Evolutionary conservation across 2,113 vertebrate species (phyloP).

Genomic region (Abramis brama): DNA sequence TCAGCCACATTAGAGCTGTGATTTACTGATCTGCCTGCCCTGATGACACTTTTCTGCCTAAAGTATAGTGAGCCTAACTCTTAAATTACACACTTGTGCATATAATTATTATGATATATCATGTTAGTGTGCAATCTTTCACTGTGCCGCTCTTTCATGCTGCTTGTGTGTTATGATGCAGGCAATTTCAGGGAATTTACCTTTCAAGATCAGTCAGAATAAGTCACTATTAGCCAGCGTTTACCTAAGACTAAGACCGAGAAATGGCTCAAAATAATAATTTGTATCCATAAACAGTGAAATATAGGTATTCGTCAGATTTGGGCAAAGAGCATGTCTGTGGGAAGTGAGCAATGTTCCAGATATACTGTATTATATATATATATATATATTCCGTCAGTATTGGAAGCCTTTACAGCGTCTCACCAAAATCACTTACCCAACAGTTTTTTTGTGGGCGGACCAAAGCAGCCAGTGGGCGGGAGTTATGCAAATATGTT

Average conservation of each 20-base stretch:
- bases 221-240: conserved; percentile 41
- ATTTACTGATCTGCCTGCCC: conserved; percentile 53
- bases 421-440: too few relatives aligned
- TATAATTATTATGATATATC: conserved; percentile 36
- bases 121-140: conserved; percentile 39
- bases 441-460: too few relatives aligned
- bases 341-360: neutral
- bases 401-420: too few relatives aligned
- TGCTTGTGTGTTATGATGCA: conserved; percentile 23
- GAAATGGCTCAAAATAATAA: conserved; percentile 37
- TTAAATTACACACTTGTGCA: conserved; percentile 45
- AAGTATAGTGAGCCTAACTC: conserved; percentile 28
- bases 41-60: conserved; percentile 8
- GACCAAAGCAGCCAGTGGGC: too few relatives aligned
- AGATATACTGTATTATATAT: neutral
- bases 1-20: conserved; percentile 49
- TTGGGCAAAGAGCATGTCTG: neutral
- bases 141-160: conserved; percentile 37
- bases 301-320: neutral
- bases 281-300: conserved; percentile 46
- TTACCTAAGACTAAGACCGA: conserved; percentile 29
- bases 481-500: too few relatives aligned
- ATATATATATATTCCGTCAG: too few relatives aligned
- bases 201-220: conserved; percentile 34
- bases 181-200: conserved; percentile 43